A percentile compares a stretch with the other conserved stretches of the same genome.
phyloP scores from a whole-genome alignment of 2,113 vertebrate genomes.

The Eupsittula cactorum region DNA sequence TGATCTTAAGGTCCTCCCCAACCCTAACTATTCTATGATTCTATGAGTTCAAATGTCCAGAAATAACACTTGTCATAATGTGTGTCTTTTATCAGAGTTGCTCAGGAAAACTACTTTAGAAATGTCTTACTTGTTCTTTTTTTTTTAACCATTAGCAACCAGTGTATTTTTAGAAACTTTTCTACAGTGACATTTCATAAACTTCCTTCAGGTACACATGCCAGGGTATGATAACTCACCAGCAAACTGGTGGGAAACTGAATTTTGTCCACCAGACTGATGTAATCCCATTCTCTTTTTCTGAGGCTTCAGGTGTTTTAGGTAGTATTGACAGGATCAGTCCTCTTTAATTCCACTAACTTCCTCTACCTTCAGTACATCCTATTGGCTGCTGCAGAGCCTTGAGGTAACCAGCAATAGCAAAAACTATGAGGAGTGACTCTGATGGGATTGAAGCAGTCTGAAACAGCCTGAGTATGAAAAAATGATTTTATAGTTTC shows the following conservation, averaged over 20 bases:
- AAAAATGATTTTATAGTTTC: neutral
- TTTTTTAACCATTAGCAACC: neutral
- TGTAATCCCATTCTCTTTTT: neutral
- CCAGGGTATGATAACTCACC: neutral
- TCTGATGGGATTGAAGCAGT: neutral
- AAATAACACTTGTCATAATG: neutral
- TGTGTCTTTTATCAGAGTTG: fast-evolving
- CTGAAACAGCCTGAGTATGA: neutral
- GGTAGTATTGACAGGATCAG: neutral
- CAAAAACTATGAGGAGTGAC: neutral
- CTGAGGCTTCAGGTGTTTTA: neutral
- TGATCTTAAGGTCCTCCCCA: too few relatives aligned
- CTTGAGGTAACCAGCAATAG: neutral
- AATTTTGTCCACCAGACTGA: neutral
- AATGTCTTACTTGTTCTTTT: neutral
- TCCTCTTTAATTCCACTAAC: neutral
- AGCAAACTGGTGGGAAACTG: neutral
- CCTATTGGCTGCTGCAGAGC: neutral
- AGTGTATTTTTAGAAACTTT: neutral
- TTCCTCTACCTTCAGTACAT: neutral
- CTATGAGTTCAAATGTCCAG: neutral
- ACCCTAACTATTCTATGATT: too few relatives aligned
- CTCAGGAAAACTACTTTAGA: neutral
- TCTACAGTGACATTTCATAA: neutral
- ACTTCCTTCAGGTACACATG: neutral